A percentile compares a stretch with the other conserved stretches of the same genome.
phyloP scores from a whole-genome alignment of 2,113 vertebrate genomes.

The Urocolius indicus region DNA sequence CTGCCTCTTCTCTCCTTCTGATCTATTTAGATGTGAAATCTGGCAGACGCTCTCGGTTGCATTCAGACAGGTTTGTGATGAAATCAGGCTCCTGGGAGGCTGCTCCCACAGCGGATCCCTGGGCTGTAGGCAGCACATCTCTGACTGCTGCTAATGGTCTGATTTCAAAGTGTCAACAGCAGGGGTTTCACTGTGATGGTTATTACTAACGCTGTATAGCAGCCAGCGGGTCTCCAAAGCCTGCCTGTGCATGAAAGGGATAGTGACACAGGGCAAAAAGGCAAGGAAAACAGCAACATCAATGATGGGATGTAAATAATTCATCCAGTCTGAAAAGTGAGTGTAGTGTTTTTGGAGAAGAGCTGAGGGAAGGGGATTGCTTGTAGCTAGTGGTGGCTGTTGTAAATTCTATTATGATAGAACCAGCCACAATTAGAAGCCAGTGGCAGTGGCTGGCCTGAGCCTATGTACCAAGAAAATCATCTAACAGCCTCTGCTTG shows the following conservation, averaged over 20 bases:
- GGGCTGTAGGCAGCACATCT: background rate
- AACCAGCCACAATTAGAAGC: background rate
- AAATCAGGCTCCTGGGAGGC: background rate
- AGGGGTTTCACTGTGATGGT: background rate
- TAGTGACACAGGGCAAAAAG: background rate
- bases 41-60: background rate
- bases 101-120: background rate
- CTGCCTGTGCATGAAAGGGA: background rate
- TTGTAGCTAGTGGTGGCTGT: background rate
- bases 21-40: background rate
- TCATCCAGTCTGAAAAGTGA: background rate
- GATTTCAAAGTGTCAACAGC: background rate
- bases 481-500: background rate
- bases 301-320: slow-evolving; percentile 16
- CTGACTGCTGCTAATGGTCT: background rate
- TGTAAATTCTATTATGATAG: background rate
- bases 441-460: background rate
- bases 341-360: background rate
- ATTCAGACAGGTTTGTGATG: background rate
- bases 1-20: background rate
- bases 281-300: background rate
- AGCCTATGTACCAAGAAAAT: background rate
- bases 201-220: background rate
- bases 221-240: slow-evolving; percentile 7
- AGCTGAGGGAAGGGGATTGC: background rate